Conservation (phyloP, 2,888 invertebrate genomes). For the Lingula anatina region DNA sequence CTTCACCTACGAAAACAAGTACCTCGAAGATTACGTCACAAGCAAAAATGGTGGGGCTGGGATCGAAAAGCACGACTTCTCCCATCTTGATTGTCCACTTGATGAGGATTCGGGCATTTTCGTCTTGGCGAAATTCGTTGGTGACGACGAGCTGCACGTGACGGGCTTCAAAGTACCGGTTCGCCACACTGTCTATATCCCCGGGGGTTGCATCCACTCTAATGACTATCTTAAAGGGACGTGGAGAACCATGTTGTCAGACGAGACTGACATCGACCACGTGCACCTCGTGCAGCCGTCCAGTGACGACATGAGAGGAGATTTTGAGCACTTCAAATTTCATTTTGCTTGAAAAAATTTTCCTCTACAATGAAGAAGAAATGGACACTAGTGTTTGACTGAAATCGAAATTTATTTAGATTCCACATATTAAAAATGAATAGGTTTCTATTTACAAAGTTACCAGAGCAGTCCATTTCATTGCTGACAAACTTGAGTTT, state of each 20-base stretch:
- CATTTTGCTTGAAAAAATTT: no score
- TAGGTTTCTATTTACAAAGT: no score
- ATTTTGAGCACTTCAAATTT: no score
- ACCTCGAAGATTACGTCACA: constrained; percentile 2
- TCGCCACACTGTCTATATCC: constrained; percentile 10
- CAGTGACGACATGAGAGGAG: no score
- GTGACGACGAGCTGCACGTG: constrained; percentile 4
- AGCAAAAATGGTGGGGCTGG: constrained; percentile 4
- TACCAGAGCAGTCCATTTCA: no score
- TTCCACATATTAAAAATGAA: no score
- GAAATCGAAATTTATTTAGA: no score
- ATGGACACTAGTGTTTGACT: no score
- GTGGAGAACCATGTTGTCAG: constrained; percentile 13
- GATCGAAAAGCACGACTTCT: constrained; percentile 4
- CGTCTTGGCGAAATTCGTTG: constrained; percentile 1
- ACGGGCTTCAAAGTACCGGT: constrained; percentile 10
- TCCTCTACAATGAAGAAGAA: no score
- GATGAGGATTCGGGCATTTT: constrained; percentile 4
- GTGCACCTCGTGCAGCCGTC: constrained; percentile 8
- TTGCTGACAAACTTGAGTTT: no score
- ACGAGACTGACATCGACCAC: constrained; percentile 11
- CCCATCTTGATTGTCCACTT: constrained; percentile 6
- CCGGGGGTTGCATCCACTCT: constrained; percentile 7
- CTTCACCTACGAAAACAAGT: constrained; percentile 3
- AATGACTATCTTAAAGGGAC: constrained; percentile 14